A percentile compares a stretch with the other conserved stretches of the same genome.
phyloP scores from a whole-genome alignment of 2,797 vertebrate species.

The Loris lydekkerianus region DNA sequence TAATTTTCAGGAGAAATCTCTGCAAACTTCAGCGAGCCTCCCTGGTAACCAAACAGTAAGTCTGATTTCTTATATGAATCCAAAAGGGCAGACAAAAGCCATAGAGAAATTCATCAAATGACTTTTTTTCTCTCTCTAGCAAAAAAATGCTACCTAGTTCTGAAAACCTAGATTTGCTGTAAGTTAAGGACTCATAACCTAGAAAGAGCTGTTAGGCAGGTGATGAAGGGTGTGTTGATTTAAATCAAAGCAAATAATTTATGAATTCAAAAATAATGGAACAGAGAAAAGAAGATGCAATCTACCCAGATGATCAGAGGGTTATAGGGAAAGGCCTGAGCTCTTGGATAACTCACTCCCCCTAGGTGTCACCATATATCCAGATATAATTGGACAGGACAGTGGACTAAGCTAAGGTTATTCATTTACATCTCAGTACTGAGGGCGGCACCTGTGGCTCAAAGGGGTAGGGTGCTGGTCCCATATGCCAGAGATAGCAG shows the following conservation, averaged over 20 bases:
- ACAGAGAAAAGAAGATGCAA: neutral
- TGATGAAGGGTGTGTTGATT: neutral
- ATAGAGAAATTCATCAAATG: neutral
- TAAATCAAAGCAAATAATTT: neutral
- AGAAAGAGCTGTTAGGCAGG: neutral
- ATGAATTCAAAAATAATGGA: neutral
- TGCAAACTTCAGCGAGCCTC: neutral
- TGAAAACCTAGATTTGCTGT: neutral
- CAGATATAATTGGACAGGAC: neutral
- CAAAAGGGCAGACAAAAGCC: neutral
- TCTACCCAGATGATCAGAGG: neutral
- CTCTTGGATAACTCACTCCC: neutral
- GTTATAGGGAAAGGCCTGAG: neutral
- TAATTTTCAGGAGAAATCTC: neutral
- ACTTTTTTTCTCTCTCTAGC: neutral
- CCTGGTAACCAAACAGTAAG: neutral
- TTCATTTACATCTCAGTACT: neutral
- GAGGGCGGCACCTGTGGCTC: neutral
- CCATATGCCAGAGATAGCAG: no score
- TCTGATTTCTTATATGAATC: neutral
- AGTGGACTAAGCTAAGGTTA: neutral
- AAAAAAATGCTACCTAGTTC: neutral
- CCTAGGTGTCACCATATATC: neutral
- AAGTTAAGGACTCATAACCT: neutral
- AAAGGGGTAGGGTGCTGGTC: no score